Conservation (phyloP, 2,113 vertebrate species). For the Pomatostomus ruficeps region DNA sequence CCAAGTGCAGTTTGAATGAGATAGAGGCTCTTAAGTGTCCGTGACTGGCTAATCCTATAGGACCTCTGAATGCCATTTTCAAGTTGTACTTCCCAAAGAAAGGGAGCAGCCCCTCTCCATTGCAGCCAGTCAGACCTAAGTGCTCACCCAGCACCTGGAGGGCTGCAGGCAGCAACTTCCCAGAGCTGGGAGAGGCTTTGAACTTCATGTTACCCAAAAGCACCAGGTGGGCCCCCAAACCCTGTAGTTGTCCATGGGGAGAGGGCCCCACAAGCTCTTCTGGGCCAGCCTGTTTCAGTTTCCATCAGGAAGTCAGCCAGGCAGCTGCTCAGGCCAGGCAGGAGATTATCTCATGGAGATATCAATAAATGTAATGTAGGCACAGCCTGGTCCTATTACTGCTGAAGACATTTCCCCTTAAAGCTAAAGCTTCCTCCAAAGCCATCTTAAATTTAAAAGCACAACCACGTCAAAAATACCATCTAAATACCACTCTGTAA, state of each 20-base stretch:
- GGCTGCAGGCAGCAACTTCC: neutral
- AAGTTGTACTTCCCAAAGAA: neutral
- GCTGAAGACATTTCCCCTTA: neutral
- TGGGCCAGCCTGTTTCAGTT: neutral
- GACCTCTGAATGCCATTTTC: neutral
- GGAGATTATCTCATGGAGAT: neutral
- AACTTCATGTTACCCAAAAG: neutral
- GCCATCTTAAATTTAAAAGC: neutral
- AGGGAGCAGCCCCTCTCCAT: fast-evolving
- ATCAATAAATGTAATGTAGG: neutral
- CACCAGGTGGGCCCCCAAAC: neutral
- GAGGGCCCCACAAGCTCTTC: neutral
- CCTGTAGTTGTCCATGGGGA: neutral
- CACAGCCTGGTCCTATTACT: neutral
- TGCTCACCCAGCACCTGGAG: neutral
- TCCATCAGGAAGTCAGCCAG: neutral
- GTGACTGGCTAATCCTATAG: neutral
- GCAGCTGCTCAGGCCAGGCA: neutral
- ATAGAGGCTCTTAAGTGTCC: neutral
- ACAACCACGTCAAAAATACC: neutral
- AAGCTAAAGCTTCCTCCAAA: neutral
- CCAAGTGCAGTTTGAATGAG: neutral
- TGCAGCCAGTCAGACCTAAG: neutral
- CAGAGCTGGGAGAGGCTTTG: neutral
- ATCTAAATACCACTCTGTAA: neutral